Conservation (phyloP, 2,888 invertebrate genomes). For the Cryptosula pallasiana region DNA sequence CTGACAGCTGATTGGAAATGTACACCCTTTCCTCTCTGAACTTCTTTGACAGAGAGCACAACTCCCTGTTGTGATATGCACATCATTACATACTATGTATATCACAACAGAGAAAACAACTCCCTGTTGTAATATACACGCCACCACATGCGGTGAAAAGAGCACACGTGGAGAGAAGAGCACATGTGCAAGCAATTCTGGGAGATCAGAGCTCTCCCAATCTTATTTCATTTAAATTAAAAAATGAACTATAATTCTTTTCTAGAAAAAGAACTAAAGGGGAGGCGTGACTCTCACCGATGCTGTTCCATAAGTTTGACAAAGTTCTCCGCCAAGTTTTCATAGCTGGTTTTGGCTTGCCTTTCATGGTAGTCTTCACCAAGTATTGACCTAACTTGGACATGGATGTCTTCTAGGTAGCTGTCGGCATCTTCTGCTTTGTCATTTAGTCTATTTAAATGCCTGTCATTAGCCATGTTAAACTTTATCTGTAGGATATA, state of each 20-base stretch:
- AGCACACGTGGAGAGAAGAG: no score
- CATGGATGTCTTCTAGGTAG: background rate
- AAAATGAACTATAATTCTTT: no score
- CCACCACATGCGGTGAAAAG: no score
- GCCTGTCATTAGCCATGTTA: slow-evolving; percentile 25
- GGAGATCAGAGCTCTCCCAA: no score
- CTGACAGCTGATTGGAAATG: slow-evolving; percentile 4
- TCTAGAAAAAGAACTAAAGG: no score
- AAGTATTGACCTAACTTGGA: background rate
- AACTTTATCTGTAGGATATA: slow-evolving; percentile 21
- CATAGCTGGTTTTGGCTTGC: background rate
- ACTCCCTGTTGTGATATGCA: no score
- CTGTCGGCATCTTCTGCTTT: slow-evolving; percentile 18
- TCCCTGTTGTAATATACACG: no score
- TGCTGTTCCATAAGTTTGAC: background rate
- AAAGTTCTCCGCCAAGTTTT: slow-evolving; percentile 20
- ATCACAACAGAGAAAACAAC: no score
- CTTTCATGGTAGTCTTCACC: slow-evolving; percentile 20
- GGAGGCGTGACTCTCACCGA: no score
- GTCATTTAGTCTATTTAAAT: slow-evolving; percentile 15
- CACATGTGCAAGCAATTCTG: no score
- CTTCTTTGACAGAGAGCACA: background rate
- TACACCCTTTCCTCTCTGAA: slow-evolving; percentile 20
- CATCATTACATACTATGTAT: no score
- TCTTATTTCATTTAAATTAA: no score